Base-by-base conservation (phyloP, 2,888 invertebrate species). In the Aporophyla lueneburgensis region DNA sequence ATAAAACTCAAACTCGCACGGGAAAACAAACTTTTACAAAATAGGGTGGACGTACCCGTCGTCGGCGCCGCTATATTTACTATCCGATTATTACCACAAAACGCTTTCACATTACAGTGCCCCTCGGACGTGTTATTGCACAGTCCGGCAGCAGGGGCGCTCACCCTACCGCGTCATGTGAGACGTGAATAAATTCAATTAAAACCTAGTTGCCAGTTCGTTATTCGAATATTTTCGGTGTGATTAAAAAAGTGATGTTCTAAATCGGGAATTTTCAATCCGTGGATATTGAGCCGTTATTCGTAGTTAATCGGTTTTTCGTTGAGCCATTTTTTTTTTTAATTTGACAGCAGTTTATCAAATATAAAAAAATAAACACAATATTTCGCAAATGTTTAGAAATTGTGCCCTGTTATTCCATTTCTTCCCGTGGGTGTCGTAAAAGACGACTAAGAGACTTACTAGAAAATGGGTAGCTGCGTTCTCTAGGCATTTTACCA, bases 71-170 rank as follows among this genome's bases (percentile, higher is more conserved):
- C 89, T 88, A 88, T 91, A 91, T 93, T 92, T 91, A 93, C 92
- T 92, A 93, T 92, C 88, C 91, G 93, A 93, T 93, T 93, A 93
- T 91, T 91, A 90, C 92, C 91, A 89, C 92, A 91, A 90, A 88
- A 93, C 91, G 90, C 88, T 90, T 89, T 86, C 86, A 87, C 89
- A 88, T 88, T 83, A 90, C 91, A 89, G 86, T 87, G 80, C 89
- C 91, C 89, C 88, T 87, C 87, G 80, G 82, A 86, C 89, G 89
- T 88, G 87, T 87, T 88, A 90, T 89, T 88, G 82, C 82, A 78
- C 76, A 79, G 81, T 74, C 83, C 73, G 79, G 79, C 68, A 80
- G 77, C 81, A 80, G 89, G 88, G 88, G 87, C 73, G 78, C 81
- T 81, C 86, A 84, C 87, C 87, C 87, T 87, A 83, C 68, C 73